phyloP scores from a whole-genome alignment of 2,113 vertebrate genomes.

The Pedetes capensis region DNA sequence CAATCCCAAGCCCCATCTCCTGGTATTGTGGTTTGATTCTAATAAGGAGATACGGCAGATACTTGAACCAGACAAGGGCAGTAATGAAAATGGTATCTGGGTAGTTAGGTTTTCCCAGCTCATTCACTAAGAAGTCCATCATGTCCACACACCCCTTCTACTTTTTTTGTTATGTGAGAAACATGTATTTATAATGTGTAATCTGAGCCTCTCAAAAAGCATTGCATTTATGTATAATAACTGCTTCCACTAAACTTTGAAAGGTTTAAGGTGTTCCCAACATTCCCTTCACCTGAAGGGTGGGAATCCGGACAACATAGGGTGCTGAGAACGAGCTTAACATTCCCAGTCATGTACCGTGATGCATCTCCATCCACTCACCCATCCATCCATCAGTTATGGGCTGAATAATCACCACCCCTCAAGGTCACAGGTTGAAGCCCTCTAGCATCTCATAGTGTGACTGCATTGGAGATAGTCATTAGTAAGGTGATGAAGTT shows the following conservation, averaged over 20 bases:
- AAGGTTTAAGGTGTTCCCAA: not conserved
- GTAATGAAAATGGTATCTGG: not conserved
- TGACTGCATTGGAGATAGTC: not conserved
- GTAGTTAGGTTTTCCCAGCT: not conserved
- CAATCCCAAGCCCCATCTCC: not conserved
- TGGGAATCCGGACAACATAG: not conserved
- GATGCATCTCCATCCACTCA: not conserved
- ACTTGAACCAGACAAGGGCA: not conserved
- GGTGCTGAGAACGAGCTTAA: not conserved
- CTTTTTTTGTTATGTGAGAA: constrained; percentile 9
- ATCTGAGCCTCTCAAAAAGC: not conserved
- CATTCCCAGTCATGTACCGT: not conserved
- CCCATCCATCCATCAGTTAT: not conserved
- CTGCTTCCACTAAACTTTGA: not conserved
- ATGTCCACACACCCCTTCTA: not conserved
- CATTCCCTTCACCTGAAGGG: not conserved
- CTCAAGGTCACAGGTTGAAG: not conserved
- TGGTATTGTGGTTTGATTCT: not conserved
- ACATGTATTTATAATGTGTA: not conserved
- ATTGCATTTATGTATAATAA: not conserved
- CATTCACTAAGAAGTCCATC: not conserved
- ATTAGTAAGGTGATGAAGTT: not conserved
- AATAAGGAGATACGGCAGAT: not conserved
- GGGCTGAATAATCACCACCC: not conserved
- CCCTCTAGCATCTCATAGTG: not conserved